phyloP scores from a whole-genome alignment of 1,140 invertebrate genomes.

The Palaemon carinicauda region DNA sequence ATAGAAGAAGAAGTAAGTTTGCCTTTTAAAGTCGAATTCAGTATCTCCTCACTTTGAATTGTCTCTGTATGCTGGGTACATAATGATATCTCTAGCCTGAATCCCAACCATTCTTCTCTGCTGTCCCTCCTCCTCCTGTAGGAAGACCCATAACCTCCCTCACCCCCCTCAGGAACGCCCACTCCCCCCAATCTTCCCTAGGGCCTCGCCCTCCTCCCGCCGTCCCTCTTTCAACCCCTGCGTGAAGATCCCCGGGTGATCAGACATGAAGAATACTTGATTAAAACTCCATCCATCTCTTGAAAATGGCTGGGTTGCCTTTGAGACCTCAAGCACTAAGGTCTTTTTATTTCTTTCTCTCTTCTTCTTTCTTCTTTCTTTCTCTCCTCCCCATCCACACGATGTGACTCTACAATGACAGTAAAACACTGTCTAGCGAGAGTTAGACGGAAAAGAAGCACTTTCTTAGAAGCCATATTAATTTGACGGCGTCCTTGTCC shows the following conservation, averaged over 20 bases:
- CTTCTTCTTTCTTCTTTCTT: not conserved
- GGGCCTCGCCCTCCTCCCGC: not conserved
- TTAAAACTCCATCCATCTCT: constrained; percentile 35
- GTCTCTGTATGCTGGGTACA: no score
- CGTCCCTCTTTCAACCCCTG: not conserved
- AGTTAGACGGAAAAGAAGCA: no score
- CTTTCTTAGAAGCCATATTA: no score
- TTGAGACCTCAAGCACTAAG: not conserved
- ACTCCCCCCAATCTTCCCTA: not conserved
- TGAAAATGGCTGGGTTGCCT: not conserved
- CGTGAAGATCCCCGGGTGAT: constrained; percentile 25
- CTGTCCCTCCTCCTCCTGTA: not conserved
- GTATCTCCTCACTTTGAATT: no score
- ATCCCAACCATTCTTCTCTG: not conserved
- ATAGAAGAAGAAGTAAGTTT: no score
- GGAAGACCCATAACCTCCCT: not conserved
- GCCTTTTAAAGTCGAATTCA: no score
- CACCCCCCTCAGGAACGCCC: not conserved
- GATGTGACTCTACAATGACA: not conserved
- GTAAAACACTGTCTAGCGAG: no score
- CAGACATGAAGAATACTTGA: constrained; percentile 3
- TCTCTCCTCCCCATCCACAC: not conserved
- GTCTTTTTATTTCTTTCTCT: not conserved
- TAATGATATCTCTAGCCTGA: no score
- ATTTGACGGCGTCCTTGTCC: no score